Evolutionary conservation across 1,140 invertebrate species (phyloP), one percentile per base, ranked within the genome.

Genomic region (Nasonia giraulti): DNA sequence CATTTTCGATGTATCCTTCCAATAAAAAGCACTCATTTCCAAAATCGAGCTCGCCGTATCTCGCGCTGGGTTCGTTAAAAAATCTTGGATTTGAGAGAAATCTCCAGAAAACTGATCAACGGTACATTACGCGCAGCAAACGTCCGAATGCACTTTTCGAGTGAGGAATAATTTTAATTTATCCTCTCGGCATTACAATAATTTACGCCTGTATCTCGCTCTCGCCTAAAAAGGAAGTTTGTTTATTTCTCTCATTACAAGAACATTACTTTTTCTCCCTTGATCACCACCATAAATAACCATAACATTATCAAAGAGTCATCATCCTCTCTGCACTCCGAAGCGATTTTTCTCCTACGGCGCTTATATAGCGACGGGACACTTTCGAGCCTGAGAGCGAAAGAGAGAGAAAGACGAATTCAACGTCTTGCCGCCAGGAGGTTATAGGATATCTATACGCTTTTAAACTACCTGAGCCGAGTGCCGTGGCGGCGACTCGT

Each of bases 391-490:
- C 11, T 73, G 2, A 47, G n/a, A 40, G 40, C 6, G 7, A 44
- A 10, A 44, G 40, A 44, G 2, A 47, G 12, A 8, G n/a, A 14
- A 40, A 31, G 31, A 47, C 33, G 79, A 27, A 80, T 80, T 71
- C 66, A 23, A 81, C 31, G 14, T 73, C 40, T 44, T 17, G 33
- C 23, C 47, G 27, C 47, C 68, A 33, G 12, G 73, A 84, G 75
- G 76, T 79, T 84, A 73, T 77, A 50, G 82, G 82, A 84, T 84
- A 84, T 84, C 82, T 84, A 73, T 68, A 79, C 75, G 69, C 27
- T 27, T 84, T 75, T 80, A 84, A 84, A 84, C 83, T 84, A 84
- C 83, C 83, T 84, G 83, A 84, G 78, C n/a, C 23, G 69, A 75
- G 80, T 12, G 71, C 80, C 10, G 66, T 50, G 40, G 37, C 40